These are phyloP conservation scores for Dinoponera quadriceps DNA, from an alignment of 1,140 invertebrate genomes.

Conservation along the genomic window DNA sequence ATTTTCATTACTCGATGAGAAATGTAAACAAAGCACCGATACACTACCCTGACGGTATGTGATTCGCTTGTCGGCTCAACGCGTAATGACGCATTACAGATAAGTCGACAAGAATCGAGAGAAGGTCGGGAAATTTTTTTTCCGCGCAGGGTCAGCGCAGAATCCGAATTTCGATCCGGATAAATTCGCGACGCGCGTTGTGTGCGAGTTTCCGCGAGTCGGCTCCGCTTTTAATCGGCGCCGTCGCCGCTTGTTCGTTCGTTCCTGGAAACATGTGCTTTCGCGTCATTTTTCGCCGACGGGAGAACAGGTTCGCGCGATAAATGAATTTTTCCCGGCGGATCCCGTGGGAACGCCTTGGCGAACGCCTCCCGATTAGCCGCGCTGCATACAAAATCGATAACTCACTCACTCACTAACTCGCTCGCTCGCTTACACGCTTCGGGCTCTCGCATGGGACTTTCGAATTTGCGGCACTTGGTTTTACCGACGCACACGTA, in stretches of 20 bases:
- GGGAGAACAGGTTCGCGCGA: slow-evolving; percentile 28
- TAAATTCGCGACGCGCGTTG: slow-evolving; percentile 24
- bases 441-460: slow-evolving; percentile 25
- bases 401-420: slow-evolving; percentile 1
- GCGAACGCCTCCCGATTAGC: slow-evolving; percentile 29
- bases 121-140: no score
- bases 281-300: slow-evolving; percentile 5
- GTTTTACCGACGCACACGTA: not conserved
- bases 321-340: slow-evolving; percentile 12
- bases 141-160: no score
- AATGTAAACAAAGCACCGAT: no score
- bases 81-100: no score
- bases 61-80: no score
- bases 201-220: not conserved
- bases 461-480: slow-evolving; percentile 11
- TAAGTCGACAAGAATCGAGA: no score
- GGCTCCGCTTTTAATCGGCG: slow-evolving; percentile 49
- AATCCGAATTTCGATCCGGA: not conserved
- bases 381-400: slow-evolving; percentile 32
- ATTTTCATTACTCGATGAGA: no score
- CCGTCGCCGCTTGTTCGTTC: not conserved
- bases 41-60: no score
- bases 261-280: slow-evolving; percentile 23
- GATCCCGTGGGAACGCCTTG: slow-evolving; percentile 32
- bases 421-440: not conserved